Base-by-base conservation (phyloP, 2,797 vertebrate genomes). In the Etheostoma perlongum region DNA sequence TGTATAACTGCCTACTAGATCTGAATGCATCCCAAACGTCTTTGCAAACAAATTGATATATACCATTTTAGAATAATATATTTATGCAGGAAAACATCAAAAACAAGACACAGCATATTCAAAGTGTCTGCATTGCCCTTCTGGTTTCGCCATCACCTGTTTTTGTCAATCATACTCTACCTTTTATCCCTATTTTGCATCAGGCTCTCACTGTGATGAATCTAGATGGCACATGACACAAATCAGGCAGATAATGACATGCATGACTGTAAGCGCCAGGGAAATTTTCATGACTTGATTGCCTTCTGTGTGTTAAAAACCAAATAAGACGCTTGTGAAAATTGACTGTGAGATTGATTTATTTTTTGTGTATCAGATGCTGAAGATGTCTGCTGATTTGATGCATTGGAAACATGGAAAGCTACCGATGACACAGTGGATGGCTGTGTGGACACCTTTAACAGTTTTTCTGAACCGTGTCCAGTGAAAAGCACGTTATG, bases 211-310 rank as follows among this genome's bases (percentile, higher is more conserved):
- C 71, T 40, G 52, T 67, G 67, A 77, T 64, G 58, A 58, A 74
- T 74, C 6, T 25, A 30, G 49, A 76, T 48, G 49, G 65, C 52
- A 64, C 65, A 64, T 61, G 66, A 80, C 68, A 52, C 57, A 67
- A 71, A 71, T 68, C 80, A 74, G 48, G 52, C 47, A n/a, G 59
- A 51, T 72, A 74, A 84, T 82, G 70, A 13, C 53, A 69, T 75
- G 69, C 66, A 46, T 62, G 15, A 54, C 46, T 54, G n/a, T 67
- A 33, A 69, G 44, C 8, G 8, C 51, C 25, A 4, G 27, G 14
- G 54, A 60, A 75, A 69, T 72, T 11, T 46, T 18, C 19, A 48
- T 49, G 14, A 67, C 25, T 30, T 67, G 30, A 58, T 58, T 72
- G 40, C 69, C 46, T 67, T 33, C 6, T 73, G 30, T 47, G 40